phyloP scores from a whole-genome alignment of 2,797 vertebrate species.

The Malurus splendens region DNA sequence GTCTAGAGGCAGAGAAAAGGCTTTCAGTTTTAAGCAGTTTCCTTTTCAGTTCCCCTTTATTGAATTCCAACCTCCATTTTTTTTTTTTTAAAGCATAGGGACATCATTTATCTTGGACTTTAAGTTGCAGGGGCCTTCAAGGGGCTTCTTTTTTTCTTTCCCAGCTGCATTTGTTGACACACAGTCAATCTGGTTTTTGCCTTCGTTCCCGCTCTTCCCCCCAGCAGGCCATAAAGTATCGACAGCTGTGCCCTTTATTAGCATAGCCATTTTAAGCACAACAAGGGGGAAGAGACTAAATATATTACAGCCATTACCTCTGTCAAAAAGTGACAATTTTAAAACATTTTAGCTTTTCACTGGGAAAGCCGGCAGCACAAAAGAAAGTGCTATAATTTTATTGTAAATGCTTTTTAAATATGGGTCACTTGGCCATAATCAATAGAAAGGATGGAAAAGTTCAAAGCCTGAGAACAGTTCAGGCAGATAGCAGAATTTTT shows the following conservation, averaged over 20 bases:
- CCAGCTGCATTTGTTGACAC: slow-evolving; percentile 98
- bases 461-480: slow-evolving; percentile 52
- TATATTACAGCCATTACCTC: slow-evolving; percentile 89
- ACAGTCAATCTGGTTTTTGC: slow-evolving; percentile 85
- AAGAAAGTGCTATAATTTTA: slow-evolving; percentile 77
- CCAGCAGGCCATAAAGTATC: slow-evolving; percentile 88
- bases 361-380: slow-evolving; percentile 68
- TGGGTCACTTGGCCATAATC: slow-evolving; percentile 68
- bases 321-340: slow-evolving; percentile 87
- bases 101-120: slow-evolving; percentile 75
- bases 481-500: slow-evolving; percentile 21
- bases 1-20: slow-evolving; percentile 81
- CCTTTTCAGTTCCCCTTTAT: slow-evolving; percentile 80
- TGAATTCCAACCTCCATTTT: slow-evolving; percentile 85
- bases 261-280: slow-evolving; percentile 77
- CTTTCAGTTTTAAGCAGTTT: slow-evolving; percentile 71
- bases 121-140: slow-evolving; percentile 75
- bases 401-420: slow-evolving; percentile 91
- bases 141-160: slow-evolving; percentile 82
- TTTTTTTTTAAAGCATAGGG: slow-evolving; percentile 74
- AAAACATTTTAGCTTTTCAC: slow-evolving; percentile 84
- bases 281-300: slow-evolving; percentile 73
- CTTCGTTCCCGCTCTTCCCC: slow-evolving; percentile 69
- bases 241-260: slow-evolving; percentile 95
- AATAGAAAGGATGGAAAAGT: slow-evolving; percentile 42